Conservation (phyloP, 2,113 vertebrate genomes). For the Petaurus breviceps region DNA sequence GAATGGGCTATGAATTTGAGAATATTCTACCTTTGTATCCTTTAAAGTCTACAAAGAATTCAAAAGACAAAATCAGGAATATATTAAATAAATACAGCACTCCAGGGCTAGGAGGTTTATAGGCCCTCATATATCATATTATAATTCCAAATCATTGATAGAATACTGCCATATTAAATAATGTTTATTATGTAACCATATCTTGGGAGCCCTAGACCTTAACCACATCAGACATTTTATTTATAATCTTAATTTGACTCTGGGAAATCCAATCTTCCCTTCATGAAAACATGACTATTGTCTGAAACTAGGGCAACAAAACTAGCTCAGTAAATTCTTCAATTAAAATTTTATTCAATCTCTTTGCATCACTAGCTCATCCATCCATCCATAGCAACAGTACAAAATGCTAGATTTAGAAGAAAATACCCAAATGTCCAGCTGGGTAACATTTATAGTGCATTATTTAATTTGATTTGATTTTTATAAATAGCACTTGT, state of each 20-base stretch:
- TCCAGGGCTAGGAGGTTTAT: not conserved
- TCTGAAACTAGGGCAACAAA: slow-evolving; percentile 21
- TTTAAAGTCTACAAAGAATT: not conserved
- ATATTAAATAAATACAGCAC: not conserved
- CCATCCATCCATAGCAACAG: not conserved
- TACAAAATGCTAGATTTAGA: slow-evolving; percentile 10
- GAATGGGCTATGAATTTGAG: not conserved
- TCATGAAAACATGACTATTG: slow-evolving; percentile 17
- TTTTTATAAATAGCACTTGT: not conserved
- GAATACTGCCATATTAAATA: slow-evolving; percentile 9
- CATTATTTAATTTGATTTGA: not conserved
- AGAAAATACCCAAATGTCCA: not conserved
- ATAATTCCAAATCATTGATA: not conserved
- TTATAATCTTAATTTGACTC: slow-evolving; percentile 39
- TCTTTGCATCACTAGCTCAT: not conserved
- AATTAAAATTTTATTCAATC: slow-evolving; percentile 16
- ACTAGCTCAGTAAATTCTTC: not conserved
- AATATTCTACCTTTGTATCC: not conserved
- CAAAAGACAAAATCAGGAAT: not conserved
- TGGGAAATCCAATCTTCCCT: not conserved
- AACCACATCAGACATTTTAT: slow-evolving; percentile 35
- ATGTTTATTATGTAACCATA: slow-evolving; percentile 28
- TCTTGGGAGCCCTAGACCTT: not conserved
- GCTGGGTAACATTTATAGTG: not conserved
- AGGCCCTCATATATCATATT: not conserved